Evolutionary conservation across 2,888 invertebrate genomes (phyloP), one percentile per base, ranked within the genome.

Genomic region (Trissolcus japonicus): DNA sequence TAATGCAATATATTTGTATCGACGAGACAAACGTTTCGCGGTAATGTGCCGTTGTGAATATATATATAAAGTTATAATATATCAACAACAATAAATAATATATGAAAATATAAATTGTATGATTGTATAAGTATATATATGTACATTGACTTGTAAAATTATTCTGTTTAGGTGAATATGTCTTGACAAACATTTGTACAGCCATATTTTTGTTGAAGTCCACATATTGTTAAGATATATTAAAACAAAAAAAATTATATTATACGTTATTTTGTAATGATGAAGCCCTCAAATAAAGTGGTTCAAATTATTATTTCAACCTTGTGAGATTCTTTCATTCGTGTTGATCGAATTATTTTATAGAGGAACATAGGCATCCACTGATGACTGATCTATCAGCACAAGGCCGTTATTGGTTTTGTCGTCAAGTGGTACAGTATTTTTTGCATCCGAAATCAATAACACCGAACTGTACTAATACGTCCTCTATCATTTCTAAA

Each of bases 261-360:
- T 75, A 72, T 73, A 80, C 82, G 76, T 88, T 87, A 87, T 88
- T 88, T 88, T 87, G 82, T 87, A 88, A 86, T 75, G 80, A 86
- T 75, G 80, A 81, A 83, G 79, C 83, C 81, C 76, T 81, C 78
- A 73, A 82, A 87, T 86, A 85, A 85, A 84, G 83, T 17, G 19
- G 19, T 57, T n/a, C 43, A 83, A 71, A 85, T 86, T 83, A 84
- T 83, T 83, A 83, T 53, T 35, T 40, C 35, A 69, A 61, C 13
- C 46, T 46, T 46, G 46, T 46, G 35, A 35, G 35, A 35, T 35
- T 35, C 35, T 35, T 35, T 35, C 35, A 11, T 11, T 35, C 35
- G 35, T 35, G 35, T 35, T 35, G 35, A 35, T 35, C 35, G 35
- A 9, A 35, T 35, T 35, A 35, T 35, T 35, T 7, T 35, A 35